These are phyloP conservation scores for Portevinia maculata DNA, from an alignment of 2,888 invertebrate genomes.

Conservation along the genomic window DNA sequence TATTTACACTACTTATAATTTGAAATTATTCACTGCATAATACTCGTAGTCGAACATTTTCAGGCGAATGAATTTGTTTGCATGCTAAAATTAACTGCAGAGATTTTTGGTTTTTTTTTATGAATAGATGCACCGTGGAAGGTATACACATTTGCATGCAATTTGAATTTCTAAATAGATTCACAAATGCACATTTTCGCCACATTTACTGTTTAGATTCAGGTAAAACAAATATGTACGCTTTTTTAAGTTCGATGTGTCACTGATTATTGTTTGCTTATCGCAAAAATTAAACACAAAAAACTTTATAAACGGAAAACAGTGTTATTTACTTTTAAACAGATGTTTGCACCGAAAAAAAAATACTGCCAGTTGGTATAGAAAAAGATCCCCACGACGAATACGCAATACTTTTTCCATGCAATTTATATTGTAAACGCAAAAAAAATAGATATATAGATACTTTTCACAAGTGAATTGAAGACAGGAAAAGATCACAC, in stretches of 20 bases:
- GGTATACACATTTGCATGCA: slow-evolving; percentile 4
- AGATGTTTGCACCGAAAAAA: slow-evolving; percentile 5
- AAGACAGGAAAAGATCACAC: slow-evolving; percentile 15
- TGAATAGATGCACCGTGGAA: neutral
- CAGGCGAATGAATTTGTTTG: slow-evolving; percentile 7
- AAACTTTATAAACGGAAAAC: neutral
- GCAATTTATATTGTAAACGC: neutral
- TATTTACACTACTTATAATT: slow-evolving; percentile 21
- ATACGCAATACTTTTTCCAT: slow-evolving; percentile 4
- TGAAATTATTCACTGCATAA: neutral
- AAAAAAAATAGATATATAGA: neutral
- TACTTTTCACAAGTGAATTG: neutral
- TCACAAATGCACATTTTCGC: neutral
- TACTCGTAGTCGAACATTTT: neutral
- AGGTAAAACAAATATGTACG: neutral
- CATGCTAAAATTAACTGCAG: slow-evolving; percentile 32
- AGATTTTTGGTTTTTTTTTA: slow-evolving; percentile 2
- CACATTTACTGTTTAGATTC: neutral
- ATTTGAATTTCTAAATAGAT: too few species aligned
- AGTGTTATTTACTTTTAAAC: neutral
- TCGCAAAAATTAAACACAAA: neutral
- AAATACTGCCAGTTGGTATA: neutral
- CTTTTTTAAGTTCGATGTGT: neutral
- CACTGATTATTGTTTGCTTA: slow-evolving; percentile 1
- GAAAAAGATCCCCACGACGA: slow-evolving; percentile 8